These are phyloP conservation scores for Scolopax rusticola DNA, from an alignment of 2,797 vertebrate genomes.

Conservation along the genomic window DNA sequence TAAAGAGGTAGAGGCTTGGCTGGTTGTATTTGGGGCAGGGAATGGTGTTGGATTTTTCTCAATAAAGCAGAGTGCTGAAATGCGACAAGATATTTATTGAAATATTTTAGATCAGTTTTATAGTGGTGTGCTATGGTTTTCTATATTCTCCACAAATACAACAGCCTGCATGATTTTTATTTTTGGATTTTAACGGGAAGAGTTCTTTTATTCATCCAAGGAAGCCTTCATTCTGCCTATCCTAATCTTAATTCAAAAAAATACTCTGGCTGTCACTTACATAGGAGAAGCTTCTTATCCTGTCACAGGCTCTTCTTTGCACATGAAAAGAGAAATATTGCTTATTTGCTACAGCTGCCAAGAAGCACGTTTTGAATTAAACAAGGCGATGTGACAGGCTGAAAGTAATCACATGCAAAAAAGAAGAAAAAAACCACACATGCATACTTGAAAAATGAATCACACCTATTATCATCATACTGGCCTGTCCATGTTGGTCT, in stretches of 20 bases:
- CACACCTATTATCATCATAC: background rate
- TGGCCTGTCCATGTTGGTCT: background rate
- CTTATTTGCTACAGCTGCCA: slow-evolving; percentile 72
- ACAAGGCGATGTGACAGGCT: slow-evolving; percentile 50
- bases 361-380: slow-evolving; percentile 64
- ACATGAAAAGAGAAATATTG: slow-evolving; percentile 71
- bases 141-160: slow-evolving; percentile 15
- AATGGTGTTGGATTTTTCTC: background rate
- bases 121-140: background rate
- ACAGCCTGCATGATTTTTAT: slow-evolving; percentile 26
- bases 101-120: slow-evolving; percentile 26
- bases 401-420: slow-evolving; percentile 51
- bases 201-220: slow-evolving; percentile 48
- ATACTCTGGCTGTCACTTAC: slow-evolving; percentile 67
- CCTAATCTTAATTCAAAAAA: slow-evolving; percentile 67
- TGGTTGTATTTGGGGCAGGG: background rate
- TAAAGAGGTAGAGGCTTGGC: background rate
- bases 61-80: background rate
- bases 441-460: background rate
- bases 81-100: background rate
- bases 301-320: slow-evolving; percentile 67
- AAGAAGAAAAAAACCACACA: background rate
- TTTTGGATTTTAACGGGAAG: slow-evolving; percentile 25
- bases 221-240: slow-evolving; percentile 51
- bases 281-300: slow-evolving; percentile 64